A percentile compares a stretch with the other conserved stretches of the same genome.
These are phyloP conservation scores for Sinonovacula constricta DNA, from an alignment of 1,140 invertebrate species.

Conservation along the genomic window DNA sequence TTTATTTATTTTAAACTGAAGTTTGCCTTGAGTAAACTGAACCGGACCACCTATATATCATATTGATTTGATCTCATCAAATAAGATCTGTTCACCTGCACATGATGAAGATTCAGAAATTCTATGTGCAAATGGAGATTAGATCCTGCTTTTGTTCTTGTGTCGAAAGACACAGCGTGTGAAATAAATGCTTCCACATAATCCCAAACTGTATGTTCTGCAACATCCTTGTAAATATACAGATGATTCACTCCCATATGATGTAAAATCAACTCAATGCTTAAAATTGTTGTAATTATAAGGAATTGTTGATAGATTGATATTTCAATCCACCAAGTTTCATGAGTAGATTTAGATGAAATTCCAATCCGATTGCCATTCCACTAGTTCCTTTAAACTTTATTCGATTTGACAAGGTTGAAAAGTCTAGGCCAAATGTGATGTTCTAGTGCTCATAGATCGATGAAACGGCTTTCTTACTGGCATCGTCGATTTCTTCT, in stretches of 20 bases:
- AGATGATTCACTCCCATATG: not conserved
- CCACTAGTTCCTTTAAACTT: not conserved
- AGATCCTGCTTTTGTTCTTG: no score
- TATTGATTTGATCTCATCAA: no score
- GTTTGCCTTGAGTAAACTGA: no score
- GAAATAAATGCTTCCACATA: not conserved
- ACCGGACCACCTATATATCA: no score
- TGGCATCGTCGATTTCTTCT: not conserved
- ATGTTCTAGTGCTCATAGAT: not conserved
- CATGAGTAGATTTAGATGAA: not conserved
- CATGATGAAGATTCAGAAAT: no score
- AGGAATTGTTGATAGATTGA: not conserved
- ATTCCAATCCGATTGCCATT: not conserved
- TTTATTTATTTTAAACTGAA: no score
- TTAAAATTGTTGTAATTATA: not conserved
- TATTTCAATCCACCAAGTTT: not conserved
- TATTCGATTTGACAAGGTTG: no score
- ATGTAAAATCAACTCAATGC: not conserved
- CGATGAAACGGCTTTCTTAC: not conserved
- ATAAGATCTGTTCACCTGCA: no score
- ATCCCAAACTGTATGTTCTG: not conserved
- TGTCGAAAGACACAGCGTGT: no score
- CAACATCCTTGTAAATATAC: not conserved
- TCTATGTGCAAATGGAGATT: no score
- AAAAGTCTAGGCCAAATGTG: not conserved